phyloP scores from a whole-genome alignment of 2,113 vertebrate species.

The Empidonax alnorum region DNA sequence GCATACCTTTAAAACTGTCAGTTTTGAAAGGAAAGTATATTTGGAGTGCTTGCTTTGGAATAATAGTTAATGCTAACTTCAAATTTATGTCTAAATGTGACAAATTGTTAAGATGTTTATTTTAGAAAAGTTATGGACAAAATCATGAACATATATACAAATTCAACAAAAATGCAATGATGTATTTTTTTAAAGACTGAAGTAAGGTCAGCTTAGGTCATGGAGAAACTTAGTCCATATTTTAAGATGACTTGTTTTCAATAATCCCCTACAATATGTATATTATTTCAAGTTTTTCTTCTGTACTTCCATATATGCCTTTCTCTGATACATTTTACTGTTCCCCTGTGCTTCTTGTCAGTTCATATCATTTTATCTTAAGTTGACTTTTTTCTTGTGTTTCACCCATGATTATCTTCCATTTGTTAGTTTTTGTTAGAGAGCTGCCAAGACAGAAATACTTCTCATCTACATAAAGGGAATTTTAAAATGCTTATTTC shows the following conservation, averaged over 20 bases:
- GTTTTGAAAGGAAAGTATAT: not conserved
- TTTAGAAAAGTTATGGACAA: not conserved
- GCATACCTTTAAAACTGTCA: not conserved
- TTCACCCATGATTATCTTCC: slow-evolving; percentile 48
- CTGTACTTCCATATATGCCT: not conserved
- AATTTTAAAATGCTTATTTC: slow-evolving; percentile 58
- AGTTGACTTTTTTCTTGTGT: slow-evolving; percentile 2
- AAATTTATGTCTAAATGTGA: not conserved
- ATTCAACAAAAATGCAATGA: not conserved
- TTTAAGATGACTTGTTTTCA: not conserved
- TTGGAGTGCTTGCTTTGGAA: not conserved
- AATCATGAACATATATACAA: not conserved
- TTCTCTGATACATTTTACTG: not conserved
- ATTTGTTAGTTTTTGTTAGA: slow-evolving; percentile 52
- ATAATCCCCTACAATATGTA: not conserved
- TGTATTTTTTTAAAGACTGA: not conserved
- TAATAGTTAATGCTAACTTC: not conserved
- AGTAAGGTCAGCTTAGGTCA: not conserved
- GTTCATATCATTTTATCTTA: slow-evolving; percentile 23
- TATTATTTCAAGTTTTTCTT: not conserved
- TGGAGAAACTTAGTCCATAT: not conserved
- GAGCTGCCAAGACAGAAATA: slow-evolving; percentile 62
- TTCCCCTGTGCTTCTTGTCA: slow-evolving; percentile 22
- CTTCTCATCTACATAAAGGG: slow-evolving; percentile 60
- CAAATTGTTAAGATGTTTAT: not conserved